Base-by-base conservation (phyloP, 2,888 invertebrate genomes). In the Sacculina carcini region DNA sequence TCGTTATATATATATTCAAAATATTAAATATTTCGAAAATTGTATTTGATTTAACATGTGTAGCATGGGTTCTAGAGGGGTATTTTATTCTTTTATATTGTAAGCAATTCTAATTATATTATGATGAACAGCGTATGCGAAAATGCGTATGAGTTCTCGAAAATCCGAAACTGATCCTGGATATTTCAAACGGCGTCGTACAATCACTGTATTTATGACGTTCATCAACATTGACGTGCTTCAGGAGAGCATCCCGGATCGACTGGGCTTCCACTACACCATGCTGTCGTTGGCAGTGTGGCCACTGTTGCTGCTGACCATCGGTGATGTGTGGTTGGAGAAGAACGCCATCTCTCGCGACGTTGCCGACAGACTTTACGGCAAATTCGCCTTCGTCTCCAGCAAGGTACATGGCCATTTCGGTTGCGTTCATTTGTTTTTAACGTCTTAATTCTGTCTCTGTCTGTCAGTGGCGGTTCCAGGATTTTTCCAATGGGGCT, bases 251-350 rank as follows among this genome's bases (percentile, higher is more conserved):
- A 58, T 65, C 7, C 63, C 63, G 49, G 68, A 69, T 57, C 63
- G 89, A 52, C 64, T 84, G 53, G 87, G 87, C n/a, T 85, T 79
- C 63, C 83, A 87, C 64, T 85, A 85, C 64, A 72, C 78, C 24
- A 76, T 82, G 55, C 75, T 84, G 73, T 78, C 78, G 46, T 62
- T 90, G 38, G 72, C 76, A 4, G 72, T 75, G 44, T 82, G 85
- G 80, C 86, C 89, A 0, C 64, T 85, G 9, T 64, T 82, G 29
- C 67, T 82, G 60, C 70, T 73, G 21, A 66, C 73, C 40, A 65
- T 71, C 29, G 60, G 65, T 24, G 68, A 69, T 52, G 66, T 69
- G 12, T 64, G 66, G 44, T 62, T 63, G 36, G 66, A 65, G 49
- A 65, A 70, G 53, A 62, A 64, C 3, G 65, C 78, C 57, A 77